Conservation (phyloP, 2,888 invertebrate species). For the Ormyrus pomaceus region DNA sequence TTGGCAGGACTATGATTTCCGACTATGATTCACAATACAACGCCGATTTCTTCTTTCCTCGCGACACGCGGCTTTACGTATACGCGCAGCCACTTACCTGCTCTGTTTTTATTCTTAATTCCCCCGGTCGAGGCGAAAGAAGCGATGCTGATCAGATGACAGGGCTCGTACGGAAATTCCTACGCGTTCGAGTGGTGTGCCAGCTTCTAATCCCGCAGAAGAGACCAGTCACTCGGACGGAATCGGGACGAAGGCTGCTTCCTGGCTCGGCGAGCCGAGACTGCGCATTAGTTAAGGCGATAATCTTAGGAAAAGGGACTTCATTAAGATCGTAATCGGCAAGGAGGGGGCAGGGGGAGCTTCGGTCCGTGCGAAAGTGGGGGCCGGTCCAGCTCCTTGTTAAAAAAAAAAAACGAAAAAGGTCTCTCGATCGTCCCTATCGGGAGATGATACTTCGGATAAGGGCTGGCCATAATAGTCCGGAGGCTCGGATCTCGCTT, state of each 20-base stretch:
- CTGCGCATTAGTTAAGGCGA: background rate
- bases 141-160: background rate
- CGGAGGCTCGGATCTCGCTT: background rate
- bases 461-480: slow-evolving; percentile 30
- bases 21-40: too few relatives aligned
- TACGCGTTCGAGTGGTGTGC: too few relatives aligned
- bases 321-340: slow-evolving; percentile 24
- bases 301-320: slow-evolving; percentile 23
- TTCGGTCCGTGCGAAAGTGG: background rate
- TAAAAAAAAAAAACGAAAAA: background rate
- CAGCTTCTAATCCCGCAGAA: too few relatives aligned
- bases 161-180: too few relatives aligned
- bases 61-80: too few relatives aligned
- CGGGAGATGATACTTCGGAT: slow-evolving; percentile 33
- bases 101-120: background rate
- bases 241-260: too few relatives aligned
- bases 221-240: too few relatives aligned
- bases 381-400: background rate
- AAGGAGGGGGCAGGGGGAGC: background rate
- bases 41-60: too few relatives aligned
- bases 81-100: too few relatives aligned
- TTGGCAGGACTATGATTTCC: too few relatives aligned
- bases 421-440: background rate
- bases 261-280: too few relatives aligned
- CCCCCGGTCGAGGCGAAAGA: background rate